Conservation (phyloP, 2,888 invertebrate species). For the Agrilus biguttatus region DNA sequence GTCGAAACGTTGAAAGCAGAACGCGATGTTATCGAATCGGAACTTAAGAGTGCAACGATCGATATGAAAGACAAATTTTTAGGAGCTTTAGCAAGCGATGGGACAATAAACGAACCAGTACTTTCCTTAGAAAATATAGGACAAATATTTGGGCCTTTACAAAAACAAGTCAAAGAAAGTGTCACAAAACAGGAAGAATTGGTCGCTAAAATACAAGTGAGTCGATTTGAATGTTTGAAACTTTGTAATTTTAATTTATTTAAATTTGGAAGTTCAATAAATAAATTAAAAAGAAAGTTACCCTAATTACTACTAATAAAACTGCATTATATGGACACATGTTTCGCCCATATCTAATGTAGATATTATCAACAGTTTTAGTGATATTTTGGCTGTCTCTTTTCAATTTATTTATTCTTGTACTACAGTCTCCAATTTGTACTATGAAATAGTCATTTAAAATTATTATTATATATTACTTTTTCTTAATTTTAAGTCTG, state of each 20-base stretch:
- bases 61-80: conserved; percentile 76
- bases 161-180: conserved; percentile 64
- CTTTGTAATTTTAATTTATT: not conserved
- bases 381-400: too few relatives aligned
- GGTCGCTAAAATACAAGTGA: conserved; percentile 51
- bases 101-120: conserved; percentile 63
- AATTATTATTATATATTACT: conserved; percentile 1
- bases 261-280: too few relatives aligned
- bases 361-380: too few relatives aligned
- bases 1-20: conserved; percentile 79
- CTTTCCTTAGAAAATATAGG: conserved; percentile 59
- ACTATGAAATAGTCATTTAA: too few relatives aligned
- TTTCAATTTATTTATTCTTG: too few relatives aligned
- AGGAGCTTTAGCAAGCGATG: conserved; percentile 58
- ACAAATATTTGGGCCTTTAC: conserved; percentile 59
- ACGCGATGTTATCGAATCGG: conserved; percentile 77
- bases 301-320: too few relatives aligned
- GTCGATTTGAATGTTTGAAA: conserved; percentile 5
- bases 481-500: conserved; percentile 24
- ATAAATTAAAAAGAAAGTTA: too few relatives aligned
- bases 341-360: too few relatives aligned
- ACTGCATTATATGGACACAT: too few relatives aligned
- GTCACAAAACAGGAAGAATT: conserved; percentile 55
- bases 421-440: too few relatives aligned
- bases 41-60: conserved; percentile 62